phyloP scores from a whole-genome alignment of 2,113 vertebrate species.

The Plectropomus leopardus region DNA sequence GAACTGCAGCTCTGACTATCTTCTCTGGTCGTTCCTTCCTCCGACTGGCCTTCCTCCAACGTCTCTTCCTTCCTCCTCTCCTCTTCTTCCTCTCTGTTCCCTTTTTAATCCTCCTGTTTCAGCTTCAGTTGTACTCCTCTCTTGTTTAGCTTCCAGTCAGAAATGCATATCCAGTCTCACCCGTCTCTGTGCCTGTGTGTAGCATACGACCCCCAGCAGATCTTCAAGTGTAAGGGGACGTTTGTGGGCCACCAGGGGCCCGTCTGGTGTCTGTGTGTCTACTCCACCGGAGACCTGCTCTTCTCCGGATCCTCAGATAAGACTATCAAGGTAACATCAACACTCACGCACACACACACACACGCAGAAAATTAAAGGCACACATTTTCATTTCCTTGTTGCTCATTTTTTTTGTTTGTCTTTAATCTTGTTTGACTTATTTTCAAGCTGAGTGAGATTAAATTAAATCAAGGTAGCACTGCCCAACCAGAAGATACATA shows the following conservation, averaged over 20 bases:
- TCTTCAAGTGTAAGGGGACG: constrained; percentile 99
- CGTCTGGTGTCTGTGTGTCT: constrained; percentile 98
- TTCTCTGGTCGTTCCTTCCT: not conserved
- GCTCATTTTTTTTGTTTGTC: no score
- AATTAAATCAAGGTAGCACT: no score
- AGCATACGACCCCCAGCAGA: constrained; percentile 99
- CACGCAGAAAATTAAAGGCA: not conserved
- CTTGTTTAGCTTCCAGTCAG: not conserved
- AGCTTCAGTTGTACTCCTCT: not conserved
- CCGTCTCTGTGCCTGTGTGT: constrained; percentile 34
- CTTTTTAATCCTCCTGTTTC: not conserved
- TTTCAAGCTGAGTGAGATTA: no score
- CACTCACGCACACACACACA: not conserved
- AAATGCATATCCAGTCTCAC: not conserved
- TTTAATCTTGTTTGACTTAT: no score
- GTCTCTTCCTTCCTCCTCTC: not conserved
- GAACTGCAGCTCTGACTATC: constrained; percentile 9
- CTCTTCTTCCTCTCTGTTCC: not conserved
- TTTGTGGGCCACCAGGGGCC: constrained; percentile 99
- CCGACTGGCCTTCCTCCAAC: not conserved
- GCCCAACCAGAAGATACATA: no score
- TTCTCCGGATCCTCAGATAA: constrained; percentile 99
- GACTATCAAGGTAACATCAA: constrained; percentile 93
- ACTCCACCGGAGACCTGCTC: constrained; percentile 97
- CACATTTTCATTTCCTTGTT: not conserved